phyloP scores from a whole-genome alignment of 2,797 vertebrate species.

The Neosilurus hyrtlii region DNA sequence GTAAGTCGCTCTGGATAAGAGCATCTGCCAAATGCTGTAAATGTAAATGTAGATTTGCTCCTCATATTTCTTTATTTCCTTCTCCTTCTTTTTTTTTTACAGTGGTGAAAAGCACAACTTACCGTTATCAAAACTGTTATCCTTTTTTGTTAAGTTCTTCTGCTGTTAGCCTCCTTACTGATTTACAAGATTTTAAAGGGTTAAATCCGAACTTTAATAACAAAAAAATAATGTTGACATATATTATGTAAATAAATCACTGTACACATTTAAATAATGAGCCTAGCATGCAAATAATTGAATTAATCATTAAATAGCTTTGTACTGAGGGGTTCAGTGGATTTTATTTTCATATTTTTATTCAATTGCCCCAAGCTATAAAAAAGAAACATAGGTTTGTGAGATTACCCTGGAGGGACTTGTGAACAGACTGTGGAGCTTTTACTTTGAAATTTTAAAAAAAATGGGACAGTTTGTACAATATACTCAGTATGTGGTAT shows the following conservation, averaged over 20 bases:
- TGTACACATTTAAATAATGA: neutral
- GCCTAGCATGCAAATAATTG: neutral
- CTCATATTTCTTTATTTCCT: too few species aligned
- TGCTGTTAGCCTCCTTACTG: neutral
- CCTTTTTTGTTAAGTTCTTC: neutral
- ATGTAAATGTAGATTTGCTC: too few species aligned
- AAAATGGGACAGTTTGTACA: neutral
- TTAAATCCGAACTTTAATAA: neutral
- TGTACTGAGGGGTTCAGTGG: neutral
- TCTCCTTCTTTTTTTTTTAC: neutral
- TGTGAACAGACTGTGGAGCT: neutral
- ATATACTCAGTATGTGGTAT: neutral
- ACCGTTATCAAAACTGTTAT: neutral
- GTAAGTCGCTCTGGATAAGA: too few species aligned
- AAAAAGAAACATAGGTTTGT: neutral
- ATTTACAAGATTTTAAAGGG: neutral
- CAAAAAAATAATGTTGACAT: neutral
- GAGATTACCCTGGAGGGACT: neutral
- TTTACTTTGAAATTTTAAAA: constrained; percentile 9
- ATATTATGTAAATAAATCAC: neutral
- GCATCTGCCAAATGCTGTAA: too few species aligned
- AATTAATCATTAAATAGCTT: neutral
- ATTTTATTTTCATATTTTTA: neutral
- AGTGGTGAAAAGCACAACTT: neutral
- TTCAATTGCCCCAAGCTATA: neutral